Conservation (phyloP, 2,888 invertebrate genomes). For the Malthinus seriepunctatus region DNA sequence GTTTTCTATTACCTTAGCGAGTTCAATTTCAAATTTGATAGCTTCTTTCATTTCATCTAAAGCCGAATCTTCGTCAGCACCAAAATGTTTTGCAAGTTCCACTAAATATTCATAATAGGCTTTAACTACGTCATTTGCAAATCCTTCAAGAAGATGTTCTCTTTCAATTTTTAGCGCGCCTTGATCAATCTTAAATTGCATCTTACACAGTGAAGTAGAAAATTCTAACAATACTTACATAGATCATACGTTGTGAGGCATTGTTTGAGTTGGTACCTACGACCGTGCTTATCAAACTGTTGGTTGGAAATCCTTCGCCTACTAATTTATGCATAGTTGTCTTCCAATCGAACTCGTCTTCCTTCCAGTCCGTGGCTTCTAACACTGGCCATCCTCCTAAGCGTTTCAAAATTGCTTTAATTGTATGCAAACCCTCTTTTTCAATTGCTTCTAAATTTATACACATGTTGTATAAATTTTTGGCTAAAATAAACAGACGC, state of each 20-base stretch:
- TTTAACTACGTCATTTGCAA: constrained; percentile 80
- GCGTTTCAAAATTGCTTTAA: constrained; percentile 68
- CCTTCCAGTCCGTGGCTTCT: constrained; percentile 75
- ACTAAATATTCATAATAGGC: constrained; percentile 88
- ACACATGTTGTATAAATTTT: constrained; percentile 64
- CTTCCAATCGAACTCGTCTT: constrained; percentile 74
- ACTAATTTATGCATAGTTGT: constrained; percentile 18
- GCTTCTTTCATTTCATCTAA: constrained; percentile 75
- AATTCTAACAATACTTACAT: constrained; percentile 18
- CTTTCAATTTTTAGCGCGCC: constrained; percentile 81
- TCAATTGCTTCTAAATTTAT: constrained; percentile 86
- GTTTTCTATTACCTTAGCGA: constrained; percentile 82
- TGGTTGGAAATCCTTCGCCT: constrained; percentile 23
- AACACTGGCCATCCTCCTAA: constrained; percentile 94
- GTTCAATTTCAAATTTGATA: constrained; percentile 82
- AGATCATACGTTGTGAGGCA: constrained; percentile 26
- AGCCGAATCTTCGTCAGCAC: constrained; percentile 73
- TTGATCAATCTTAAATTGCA: constrained; percentile 76
- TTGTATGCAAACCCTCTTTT: constrained; percentile 71
- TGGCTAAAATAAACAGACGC: constrained; percentile 4
- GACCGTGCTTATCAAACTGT: constrained; percentile 21
- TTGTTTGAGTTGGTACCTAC: constrained; percentile 31
- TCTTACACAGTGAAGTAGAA: not conserved
- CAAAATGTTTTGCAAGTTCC: constrained; percentile 82
- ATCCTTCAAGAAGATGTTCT: constrained; percentile 82